Percentiles rank a stretch among this genome's conserved stretches.
Conservation (phyloP, 2,113 vertebrate species). For the Chionodraco myersi region DNA sequence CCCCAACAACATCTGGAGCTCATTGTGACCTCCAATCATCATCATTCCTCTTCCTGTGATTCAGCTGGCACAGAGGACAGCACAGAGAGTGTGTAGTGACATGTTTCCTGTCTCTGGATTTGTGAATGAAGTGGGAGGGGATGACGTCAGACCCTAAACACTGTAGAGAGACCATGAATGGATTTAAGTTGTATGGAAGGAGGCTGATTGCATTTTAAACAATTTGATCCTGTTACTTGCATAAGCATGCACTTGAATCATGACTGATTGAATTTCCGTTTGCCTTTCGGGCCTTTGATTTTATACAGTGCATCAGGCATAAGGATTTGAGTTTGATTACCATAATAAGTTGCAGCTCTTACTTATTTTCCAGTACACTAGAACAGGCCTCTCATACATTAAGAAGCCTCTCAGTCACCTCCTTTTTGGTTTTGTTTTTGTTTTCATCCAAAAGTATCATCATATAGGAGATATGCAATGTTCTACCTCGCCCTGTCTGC, state of each 20-base stretch:
- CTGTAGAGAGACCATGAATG: slow-evolving; percentile 54
- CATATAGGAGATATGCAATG: slow-evolving; percentile 33
- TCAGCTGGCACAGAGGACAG: slow-evolving; percentile 69
- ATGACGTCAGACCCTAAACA: slow-evolving; percentile 64
- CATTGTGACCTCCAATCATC: slow-evolving; percentile 66
- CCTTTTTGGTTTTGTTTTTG: slow-evolving; percentile 32
- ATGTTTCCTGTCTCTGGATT: slow-evolving; percentile 74
- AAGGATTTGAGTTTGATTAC: slow-evolving; percentile 13
- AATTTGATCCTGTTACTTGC: slow-evolving; percentile 28
- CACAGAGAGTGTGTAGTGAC: slow-evolving; percentile 52
- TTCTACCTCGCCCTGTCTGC: slow-evolving; percentile 46
- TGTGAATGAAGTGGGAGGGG: slow-evolving; percentile 77
- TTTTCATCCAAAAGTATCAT: slow-evolving; percentile 51
- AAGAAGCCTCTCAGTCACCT: slow-evolving; percentile 1
- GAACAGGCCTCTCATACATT: background rate
- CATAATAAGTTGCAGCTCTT: slow-evolving; percentile 42
- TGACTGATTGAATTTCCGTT: slow-evolving; percentile 27
- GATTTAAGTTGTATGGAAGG: slow-evolving; percentile 33
- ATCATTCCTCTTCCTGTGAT: slow-evolving; percentile 70
- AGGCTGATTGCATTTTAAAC: slow-evolving; percentile 49
- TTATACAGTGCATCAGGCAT: background rate
- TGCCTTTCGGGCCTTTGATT: slow-evolving; percentile 26
- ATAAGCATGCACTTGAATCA: slow-evolving; percentile 11
- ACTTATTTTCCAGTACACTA: slow-evolving; percentile 15
- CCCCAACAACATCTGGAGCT: slow-evolving; percentile 77